Conservation (phyloP, 2,888 invertebrate genomes). For the Heliconius hortense region DNA sequence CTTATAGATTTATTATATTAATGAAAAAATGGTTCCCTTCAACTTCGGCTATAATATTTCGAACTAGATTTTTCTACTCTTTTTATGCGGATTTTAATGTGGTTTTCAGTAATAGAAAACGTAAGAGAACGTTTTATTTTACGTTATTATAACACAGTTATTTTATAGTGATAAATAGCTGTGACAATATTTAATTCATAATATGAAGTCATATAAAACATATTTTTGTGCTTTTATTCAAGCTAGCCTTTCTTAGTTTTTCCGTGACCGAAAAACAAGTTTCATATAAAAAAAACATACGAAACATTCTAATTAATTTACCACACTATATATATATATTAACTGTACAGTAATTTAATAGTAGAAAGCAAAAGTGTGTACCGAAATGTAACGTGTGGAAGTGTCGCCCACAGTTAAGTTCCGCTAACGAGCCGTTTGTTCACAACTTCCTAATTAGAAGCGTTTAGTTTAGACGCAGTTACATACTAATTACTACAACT, state of each 20-base stretch:
- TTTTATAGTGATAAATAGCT: too few relatives aligned
- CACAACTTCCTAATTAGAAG: conserved; percentile 39
- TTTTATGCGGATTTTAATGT: background rate
- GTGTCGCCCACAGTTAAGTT: conserved; percentile 19
- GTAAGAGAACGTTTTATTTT: background rate
- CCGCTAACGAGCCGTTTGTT: conserved; percentile 33
- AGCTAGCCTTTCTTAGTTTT: too few relatives aligned
- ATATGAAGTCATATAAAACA: too few relatives aligned
- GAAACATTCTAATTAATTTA: background rate
- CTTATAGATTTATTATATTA: too few relatives aligned
- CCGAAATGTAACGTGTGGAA: conserved; percentile 19
- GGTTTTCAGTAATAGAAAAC: background rate
- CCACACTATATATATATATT: background rate
- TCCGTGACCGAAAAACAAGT: background rate
- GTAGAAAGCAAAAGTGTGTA: conserved; percentile 14
- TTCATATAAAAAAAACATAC: background rate
- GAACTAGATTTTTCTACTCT: too few relatives aligned
- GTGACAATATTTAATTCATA: too few relatives aligned
- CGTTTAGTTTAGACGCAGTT: conserved; percentile 34
- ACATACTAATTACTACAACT: conserved; percentile 35
- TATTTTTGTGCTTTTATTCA: too few relatives aligned
- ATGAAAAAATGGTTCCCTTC: too few relatives aligned
- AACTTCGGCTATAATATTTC: too few relatives aligned
- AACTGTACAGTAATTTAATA: background rate
- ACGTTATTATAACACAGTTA: background rate